These are phyloP conservation scores for Capromys pilorides DNA, from an alignment of 2,797 vertebrate genomes.

Conservation along the genomic window DNA sequence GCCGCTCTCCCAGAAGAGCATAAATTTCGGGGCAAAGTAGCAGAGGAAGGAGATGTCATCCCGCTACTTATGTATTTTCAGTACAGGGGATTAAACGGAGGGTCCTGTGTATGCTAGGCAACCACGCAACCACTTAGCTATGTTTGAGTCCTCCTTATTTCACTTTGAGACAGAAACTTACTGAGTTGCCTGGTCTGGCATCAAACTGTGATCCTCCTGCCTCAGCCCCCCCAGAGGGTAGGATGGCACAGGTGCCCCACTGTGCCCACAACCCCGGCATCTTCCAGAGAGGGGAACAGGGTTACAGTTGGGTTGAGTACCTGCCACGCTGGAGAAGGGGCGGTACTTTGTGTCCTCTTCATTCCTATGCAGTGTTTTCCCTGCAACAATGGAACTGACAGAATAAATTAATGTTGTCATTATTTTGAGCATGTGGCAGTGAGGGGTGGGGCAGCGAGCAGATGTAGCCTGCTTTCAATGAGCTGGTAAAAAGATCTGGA, in stretches of 20 bases:
- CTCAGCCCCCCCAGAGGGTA: background rate
- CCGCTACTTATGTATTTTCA: background rate
- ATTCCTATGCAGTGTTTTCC: background rate
- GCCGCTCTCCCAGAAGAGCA: conserved; percentile 53
- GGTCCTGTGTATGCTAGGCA: background rate
- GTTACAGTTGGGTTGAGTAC: background rate
- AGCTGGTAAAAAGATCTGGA: background rate
- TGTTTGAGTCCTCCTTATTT: background rate
- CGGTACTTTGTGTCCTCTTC: conserved; percentile 9
- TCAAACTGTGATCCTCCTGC: background rate
- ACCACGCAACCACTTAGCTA: background rate
- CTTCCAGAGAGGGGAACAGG: conserved; percentile 39
- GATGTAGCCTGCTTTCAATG: background rate
- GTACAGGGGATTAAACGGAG: background rate
- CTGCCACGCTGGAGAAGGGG: conserved; percentile 33
- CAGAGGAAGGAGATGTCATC: background rate
- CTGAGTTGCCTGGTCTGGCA: background rate
- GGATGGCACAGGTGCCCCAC: background rate
- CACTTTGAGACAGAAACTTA: background rate
- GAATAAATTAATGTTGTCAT: conserved; percentile 2
- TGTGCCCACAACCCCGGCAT: background rate
- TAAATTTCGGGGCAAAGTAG: background rate
- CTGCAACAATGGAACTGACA: conserved; percentile 56
- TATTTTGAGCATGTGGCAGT: background rate
- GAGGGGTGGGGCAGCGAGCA: background rate